Base-by-base conservation (phyloP, 2,113 vertebrate genomes). In the Pseudonaja textilis region DNA sequence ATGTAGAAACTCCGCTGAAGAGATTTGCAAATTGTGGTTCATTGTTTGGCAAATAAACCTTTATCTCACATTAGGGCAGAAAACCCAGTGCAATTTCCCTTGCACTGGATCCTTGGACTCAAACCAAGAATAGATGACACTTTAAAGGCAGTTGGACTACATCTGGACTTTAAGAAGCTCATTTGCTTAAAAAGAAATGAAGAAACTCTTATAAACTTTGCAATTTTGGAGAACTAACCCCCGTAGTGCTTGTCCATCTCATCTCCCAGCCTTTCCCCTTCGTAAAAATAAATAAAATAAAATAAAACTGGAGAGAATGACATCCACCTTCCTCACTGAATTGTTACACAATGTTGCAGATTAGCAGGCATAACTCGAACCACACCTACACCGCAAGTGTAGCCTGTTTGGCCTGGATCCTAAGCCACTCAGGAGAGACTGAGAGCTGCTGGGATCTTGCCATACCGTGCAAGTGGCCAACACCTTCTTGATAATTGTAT, bases 331-430 rank as follows among this genome's bases (percentile, higher is more conserved):
- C 85, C 95, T 0, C 88, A 95, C 94, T 93, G 95, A 96, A 96
- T 92, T 94, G 94, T 0, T 89, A 96, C 94, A 95, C 95, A 95
- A 95, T 95, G 95, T 91, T 90, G 93, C 95, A 96, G n/a, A 81
- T 94, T 94, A 94, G 95, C 23, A 0, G 93, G 96, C 87, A 0
- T 34, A 93, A 93, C 96, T 93, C 87, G 88, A 97, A 95, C 97
- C 96, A 96, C 94, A 96, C 94, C 96, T 97, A 96, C 95, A 61
- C 8, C 57, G 91, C 87, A 47, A 90, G 0, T 86, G 74, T 93
- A 93, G 93, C 54, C 93, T 90, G 47, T 87, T 87, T 69, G 57
- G 85, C 89, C 18, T 92, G 56, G 92, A 94, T 91, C 12, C 42
- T 2, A n/a, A 74, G 92, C 2, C 56, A 91, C 93, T 94, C 93